Percentiles rank a stretch among this genome's conserved stretches.
Conservation (phyloP, 2,113 vertebrate species). For the Terrapene triunguis region DNA sequence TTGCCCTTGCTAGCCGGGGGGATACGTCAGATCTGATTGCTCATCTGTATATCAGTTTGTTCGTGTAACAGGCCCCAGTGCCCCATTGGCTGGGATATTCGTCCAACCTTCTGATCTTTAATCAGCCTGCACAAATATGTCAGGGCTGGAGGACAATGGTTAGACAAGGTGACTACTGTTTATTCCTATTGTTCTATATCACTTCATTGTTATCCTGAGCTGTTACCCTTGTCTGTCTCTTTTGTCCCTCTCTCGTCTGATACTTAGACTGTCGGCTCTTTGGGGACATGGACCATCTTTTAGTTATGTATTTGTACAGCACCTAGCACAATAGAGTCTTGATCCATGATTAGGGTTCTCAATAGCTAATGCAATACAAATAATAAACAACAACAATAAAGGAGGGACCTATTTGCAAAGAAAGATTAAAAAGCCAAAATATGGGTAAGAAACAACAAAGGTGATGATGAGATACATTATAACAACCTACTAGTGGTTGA, state of each 20-base stretch:
- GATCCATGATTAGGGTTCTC: not conserved
- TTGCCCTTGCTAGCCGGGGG: not conserved
- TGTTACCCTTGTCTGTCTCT: not conserved
- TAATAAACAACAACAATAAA: not conserved
- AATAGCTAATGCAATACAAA: not conserved
- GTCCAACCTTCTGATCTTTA: fast-evolving
- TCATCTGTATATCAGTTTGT: not conserved
- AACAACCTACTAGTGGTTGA: not conserved
- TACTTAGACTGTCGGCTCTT: fast-evolving
- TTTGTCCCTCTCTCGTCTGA: not conserved
- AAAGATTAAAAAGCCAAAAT: not conserved
- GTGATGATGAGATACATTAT: not conserved
- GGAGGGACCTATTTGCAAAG: too few relatives aligned
- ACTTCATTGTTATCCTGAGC: fast-evolving
- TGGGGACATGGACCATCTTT: not conserved
- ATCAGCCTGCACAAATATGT: fast-evolving
- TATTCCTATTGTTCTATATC: fast-evolving
- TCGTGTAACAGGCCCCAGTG: not conserved
- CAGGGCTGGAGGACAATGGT: not conserved
- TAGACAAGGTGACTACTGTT: fast-evolving
- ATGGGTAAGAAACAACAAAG: not conserved
- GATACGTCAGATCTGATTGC: not conserved
- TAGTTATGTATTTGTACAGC: not conserved
- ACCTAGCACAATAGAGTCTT: not conserved
- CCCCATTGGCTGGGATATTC: fast-evolving